These are phyloP conservation scores for Tetranychus truncatus DNA, from an alignment of 2,888 invertebrate genomes.

Conservation along the genomic window DNA sequence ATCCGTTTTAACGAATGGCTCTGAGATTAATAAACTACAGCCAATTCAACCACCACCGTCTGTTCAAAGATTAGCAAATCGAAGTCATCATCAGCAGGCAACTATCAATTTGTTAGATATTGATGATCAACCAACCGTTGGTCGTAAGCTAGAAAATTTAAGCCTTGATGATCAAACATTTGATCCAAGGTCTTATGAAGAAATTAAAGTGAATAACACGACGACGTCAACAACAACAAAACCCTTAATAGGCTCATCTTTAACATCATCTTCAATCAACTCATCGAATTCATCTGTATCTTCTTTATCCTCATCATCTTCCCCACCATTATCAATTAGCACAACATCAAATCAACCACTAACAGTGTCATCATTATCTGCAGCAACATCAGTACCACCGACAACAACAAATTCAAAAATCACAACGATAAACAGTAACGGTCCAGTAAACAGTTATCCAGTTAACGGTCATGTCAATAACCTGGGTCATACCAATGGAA, in stretches of 20 bases:
- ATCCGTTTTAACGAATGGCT: not conserved
- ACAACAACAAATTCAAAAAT: not conserved
- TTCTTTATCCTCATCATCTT: not conserved
- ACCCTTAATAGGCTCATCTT: slow-evolving; percentile 14
- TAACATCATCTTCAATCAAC: not conserved
- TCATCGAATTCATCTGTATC: not conserved
- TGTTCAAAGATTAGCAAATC: slow-evolving; percentile 14
- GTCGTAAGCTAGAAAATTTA: slow-evolving; percentile 33
- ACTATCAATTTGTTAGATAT: slow-evolving; percentile 20
- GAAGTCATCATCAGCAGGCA: slow-evolving; percentile 13
- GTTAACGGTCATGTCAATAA: not conserved
- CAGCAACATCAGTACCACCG: not conserved
- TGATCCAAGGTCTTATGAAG: slow-evolving; percentile 13
- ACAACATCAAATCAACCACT: not conserved
- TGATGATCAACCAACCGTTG: slow-evolving; percentile 30
- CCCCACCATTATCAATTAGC: not conserved
- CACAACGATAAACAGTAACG: not conserved
- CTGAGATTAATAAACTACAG: not conserved
- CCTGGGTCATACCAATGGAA: not conserved
- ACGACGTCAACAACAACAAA: not conserved
- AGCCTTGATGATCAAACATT: slow-evolving; percentile 47
- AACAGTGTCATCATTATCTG: not conserved
- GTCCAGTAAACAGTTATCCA: not conserved
- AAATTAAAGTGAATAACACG: not conserved
- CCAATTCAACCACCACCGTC: slow-evolving; percentile 18